Percentiles rank a stretch among this genome's conserved stretches.
These are phyloP conservation scores for Leptopilina syphax DNA, from an alignment of 2,888 invertebrate genomes.

Conservation along the genomic window DNA sequence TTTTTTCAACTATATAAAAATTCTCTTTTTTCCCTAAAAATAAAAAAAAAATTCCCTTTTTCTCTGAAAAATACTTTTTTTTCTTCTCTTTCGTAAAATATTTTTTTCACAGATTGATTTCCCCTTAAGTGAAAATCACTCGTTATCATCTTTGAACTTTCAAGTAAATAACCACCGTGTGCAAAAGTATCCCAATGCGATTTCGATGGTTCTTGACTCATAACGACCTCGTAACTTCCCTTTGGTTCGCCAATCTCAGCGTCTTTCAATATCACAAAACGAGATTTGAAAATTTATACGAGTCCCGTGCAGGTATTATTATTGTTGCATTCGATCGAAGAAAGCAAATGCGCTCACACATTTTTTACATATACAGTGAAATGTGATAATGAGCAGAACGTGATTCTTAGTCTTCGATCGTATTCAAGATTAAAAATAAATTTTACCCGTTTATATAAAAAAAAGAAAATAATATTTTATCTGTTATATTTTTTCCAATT, in stretches of 20 bases:
- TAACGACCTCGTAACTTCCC: conserved; percentile 1
- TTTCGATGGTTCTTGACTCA: conserved; percentile 27
- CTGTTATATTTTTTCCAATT: too few relatives aligned
- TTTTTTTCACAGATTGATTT: not conserved
- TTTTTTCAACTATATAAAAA: too few relatives aligned
- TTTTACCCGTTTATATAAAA: too few relatives aligned
- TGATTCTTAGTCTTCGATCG: too few relatives aligned
- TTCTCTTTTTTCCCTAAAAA: not conserved
- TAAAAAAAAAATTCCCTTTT: too few relatives aligned
- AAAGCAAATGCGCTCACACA: not conserved
- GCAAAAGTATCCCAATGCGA: conserved; percentile 11
- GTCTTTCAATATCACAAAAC: not conserved
- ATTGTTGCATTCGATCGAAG: conserved; percentile 38
- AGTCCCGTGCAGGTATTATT: conserved; percentile 52
- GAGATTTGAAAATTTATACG: conserved; percentile 47
- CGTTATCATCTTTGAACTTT: not conserved
- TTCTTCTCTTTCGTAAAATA: too few relatives aligned
- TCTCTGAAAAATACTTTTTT: too few relatives aligned
- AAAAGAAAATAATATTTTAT: too few relatives aligned
- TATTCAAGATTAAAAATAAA: too few relatives aligned
- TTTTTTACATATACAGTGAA: too few relatives aligned
- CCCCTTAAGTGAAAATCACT: not conserved
- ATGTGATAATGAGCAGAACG: too few relatives aligned
- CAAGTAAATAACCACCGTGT: conserved; percentile 14
- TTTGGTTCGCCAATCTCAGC: not conserved